Base-by-base conservation (phyloP, 1,140 invertebrate species). In the Lamellibrachia luymesi region DNA sequence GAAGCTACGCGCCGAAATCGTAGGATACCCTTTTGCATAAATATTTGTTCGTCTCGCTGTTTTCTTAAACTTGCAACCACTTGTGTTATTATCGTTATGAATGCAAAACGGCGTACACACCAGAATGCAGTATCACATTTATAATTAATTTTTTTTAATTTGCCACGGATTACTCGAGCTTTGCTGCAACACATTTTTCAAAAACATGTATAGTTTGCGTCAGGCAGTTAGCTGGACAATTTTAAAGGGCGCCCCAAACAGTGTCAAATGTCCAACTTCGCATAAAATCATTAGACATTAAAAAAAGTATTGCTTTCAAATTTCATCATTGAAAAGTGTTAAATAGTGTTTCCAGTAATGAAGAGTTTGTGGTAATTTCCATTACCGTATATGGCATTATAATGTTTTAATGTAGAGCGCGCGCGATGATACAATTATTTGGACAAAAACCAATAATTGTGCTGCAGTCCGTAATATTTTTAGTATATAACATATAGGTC, bases 301-400 rank as follows among this genome's bases (percentile, higher is more conserved):
- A 6, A 22, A 22, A 4, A 22, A 22, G 25, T 80, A 80, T 80
- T 80, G 17, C 64, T 80, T 80, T 80, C 25, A 17, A 56, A 80
- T 8, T 80, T 80, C 13, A 80, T 22, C 2, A 22, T 80, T 8
- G 25, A 10, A 80, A 4, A 10, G 13, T 6, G 13, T 22, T 10
- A 80, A 80, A 17, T 22, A 22, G 64, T 22, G 64, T 80, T 80
- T 80, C 13, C 64, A 6, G 25, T 80, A 80, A 6, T 17, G 64
- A 80, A 80, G 7, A 80, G 17, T 80, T 10, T 80, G 8, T 22
- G 13, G 7, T 80, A 80, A 80, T 80, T 80, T 22, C 64, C 64
- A 80, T 80, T 80, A 80, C 64, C 64, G 64, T 80, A 80, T 80
- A 80, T 80, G 64, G 64, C 64, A 80, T 80, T 80, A 80, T 80